Conservation (phyloP, 2,888 invertebrate species). For the Cerastis leucographa region DNA sequence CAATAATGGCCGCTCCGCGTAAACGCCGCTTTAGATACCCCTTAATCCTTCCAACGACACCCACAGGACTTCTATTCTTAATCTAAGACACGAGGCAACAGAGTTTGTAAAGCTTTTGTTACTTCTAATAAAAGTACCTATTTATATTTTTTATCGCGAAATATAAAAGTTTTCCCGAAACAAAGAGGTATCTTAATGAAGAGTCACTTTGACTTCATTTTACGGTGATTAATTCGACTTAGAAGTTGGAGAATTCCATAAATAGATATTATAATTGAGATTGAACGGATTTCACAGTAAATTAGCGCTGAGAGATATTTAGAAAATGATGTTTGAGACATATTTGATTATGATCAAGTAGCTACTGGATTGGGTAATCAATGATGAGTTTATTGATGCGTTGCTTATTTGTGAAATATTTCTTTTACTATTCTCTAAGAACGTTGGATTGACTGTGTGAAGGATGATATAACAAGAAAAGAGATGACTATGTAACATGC, state of each 20-base stretch:
- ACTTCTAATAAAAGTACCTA: slow-evolving; percentile 36
- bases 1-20: slow-evolving; percentile 22
- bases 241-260: slow-evolving; percentile 64
- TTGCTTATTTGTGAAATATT: background rate
- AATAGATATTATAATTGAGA: slow-evolving; percentile 65
- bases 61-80: slow-evolving; percentile 18
- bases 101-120: slow-evolving; percentile 36
- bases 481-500: too few relatives aligned
- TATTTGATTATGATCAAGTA: slow-evolving; percentile 50
- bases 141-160: slow-evolving; percentile 54
- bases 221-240: slow-evolving; percentile 67
- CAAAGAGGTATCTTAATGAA: slow-evolving; percentile 64
- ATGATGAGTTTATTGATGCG: slow-evolving; percentile 12
- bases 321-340: slow-evolving; percentile 48
- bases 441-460: too few relatives aligned
- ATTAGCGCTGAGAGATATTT: slow-evolving; percentile 53
- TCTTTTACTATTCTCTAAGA: background rate
- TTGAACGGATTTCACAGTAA: slow-evolving; percentile 64
- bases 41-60: slow-evolving; percentile 25
- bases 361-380: slow-evolving; percentile 28
- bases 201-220: slow-evolving; percentile 65
- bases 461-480: too few relatives aligned
- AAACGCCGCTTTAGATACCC: slow-evolving; percentile 2
- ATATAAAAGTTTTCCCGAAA: slow-evolving; percentile 59
- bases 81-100: slow-evolving; percentile 9